Evolutionary conservation across 1,140 invertebrate species (phyloP).

Genomic region (Colletes latitarsis): DNA sequence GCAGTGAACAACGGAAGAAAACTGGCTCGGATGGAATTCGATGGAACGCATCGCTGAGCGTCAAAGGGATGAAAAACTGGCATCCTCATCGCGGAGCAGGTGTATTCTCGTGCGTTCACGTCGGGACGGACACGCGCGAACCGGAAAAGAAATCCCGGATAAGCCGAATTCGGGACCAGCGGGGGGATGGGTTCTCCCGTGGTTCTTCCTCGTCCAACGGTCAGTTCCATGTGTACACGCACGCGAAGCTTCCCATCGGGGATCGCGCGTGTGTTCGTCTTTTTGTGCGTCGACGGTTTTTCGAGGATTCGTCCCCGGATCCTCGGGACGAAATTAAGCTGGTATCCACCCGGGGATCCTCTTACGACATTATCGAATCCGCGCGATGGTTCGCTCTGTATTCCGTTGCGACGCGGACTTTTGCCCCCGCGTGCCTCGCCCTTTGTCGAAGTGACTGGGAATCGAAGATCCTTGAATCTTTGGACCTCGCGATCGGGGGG

Average conservation of each 20-base stretch:
- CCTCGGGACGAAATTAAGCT: conserved; percentile 60
- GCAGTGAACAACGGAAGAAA: too few species aligned
- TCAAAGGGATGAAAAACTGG: too few species aligned
- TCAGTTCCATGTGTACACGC: conserved; percentile 33
- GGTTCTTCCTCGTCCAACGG: conserved; percentile 16
- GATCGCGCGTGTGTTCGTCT: conserved; percentile 24
- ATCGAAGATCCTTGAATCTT: not conserved
- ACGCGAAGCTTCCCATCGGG: conserved; percentile 15
- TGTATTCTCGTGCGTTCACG: not conserved
- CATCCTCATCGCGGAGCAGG: not conserved
- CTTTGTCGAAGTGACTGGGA: not conserved
- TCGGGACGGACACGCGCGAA: conserved; percentile 23
- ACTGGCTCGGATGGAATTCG: too few species aligned
- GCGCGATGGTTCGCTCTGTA: not conserved
- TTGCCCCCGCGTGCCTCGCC: not conserved
- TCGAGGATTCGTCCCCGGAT: conserved; percentile 6
- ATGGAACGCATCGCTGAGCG: not conserved
- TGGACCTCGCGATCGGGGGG: not conserved
- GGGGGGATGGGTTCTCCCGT: not conserved
- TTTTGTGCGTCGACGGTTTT: not conserved
- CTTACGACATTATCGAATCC: conserved; percentile 67
- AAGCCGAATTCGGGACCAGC: conserved; percentile 43
- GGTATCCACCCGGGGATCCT: conserved; percentile 61
- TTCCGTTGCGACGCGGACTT: not conserved
- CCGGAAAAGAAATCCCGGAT: conserved; percentile 57